These are phyloP conservation scores for Pimpla rufipes DNA, from an alignment of 2,888 invertebrate species.

Conservation along the genomic window DNA sequence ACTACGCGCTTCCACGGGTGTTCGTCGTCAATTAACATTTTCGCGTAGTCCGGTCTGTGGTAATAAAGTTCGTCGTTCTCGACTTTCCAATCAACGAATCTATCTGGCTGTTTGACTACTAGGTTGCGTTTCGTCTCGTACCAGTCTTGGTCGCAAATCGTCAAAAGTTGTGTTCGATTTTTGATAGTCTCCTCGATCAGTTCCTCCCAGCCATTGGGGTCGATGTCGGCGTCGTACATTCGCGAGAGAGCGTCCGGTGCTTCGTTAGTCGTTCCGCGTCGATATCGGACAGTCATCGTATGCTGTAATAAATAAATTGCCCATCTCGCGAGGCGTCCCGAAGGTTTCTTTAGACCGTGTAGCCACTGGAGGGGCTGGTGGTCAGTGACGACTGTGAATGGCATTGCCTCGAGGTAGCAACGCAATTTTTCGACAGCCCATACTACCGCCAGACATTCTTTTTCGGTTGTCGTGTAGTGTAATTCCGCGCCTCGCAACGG, in stretches of 20 bases:
- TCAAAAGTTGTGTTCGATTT: background rate
- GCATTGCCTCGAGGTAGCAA: slow-evolving; percentile 54
- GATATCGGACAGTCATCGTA: slow-evolving; percentile 49
- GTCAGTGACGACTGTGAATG: slow-evolving; percentile 58
- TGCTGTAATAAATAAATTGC: slow-evolving; percentile 58
- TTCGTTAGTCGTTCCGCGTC: slow-evolving; percentile 62
- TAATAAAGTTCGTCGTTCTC: slow-evolving; percentile 34
- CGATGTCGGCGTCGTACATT: slow-evolving; percentile 55
- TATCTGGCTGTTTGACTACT: slow-evolving; percentile 2
- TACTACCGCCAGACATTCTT: slow-evolving; percentile 61
- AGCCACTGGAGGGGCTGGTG: slow-evolving; percentile 57
- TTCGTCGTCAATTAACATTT: slow-evolving; percentile 47
- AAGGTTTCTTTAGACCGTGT: slow-evolving; percentile 42
- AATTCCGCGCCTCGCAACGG: slow-evolving; percentile 61
- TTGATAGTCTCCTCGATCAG: slow-evolving; percentile 44
- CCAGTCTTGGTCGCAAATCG: slow-evolving; percentile 40
- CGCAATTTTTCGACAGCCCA: slow-evolving; percentile 60
- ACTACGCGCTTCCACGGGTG: slow-evolving; percentile 53
- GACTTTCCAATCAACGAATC: slow-evolving; percentile 55
- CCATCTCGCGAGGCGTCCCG: slow-evolving; percentile 64
- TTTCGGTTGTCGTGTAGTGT: slow-evolving; percentile 57
- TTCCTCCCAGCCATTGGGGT: slow-evolving; percentile 44
- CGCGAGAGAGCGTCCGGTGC: slow-evolving; percentile 61
- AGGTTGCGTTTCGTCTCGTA: slow-evolving; percentile 46
- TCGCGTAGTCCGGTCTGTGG: slow-evolving; percentile 40